phyloP scores from a whole-genome alignment of 2,113 vertebrate genomes.

The Halcyon senegalensis region DNA sequence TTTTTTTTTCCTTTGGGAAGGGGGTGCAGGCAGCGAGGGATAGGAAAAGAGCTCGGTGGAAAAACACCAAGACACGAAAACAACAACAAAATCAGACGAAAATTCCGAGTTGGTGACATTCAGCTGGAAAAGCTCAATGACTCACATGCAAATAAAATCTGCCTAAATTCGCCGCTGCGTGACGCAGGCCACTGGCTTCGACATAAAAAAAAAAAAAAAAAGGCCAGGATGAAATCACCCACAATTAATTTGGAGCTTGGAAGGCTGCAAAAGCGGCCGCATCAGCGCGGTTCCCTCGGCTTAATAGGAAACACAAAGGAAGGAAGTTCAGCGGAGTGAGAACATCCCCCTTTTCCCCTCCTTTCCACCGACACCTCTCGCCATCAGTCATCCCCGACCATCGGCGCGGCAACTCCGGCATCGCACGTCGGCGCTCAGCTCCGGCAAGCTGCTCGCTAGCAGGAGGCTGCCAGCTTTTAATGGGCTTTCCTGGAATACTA shows the following conservation, averaged over 20 bases:
- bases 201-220: conserved; percentile 28
- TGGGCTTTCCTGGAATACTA: conserved; percentile 56
- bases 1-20: neutral
- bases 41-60: conserved; percentile 68
- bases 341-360: conserved; percentile 49
- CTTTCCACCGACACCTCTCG: neutral
- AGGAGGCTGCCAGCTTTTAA: conserved; percentile 27
- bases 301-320: conserved; percentile 66
- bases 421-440: neutral
- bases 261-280: conserved; percentile 54
- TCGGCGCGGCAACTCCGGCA: neutral
- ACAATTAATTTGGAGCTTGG: conserved; percentile 61
- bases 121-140: conserved; percentile 81
- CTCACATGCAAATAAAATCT: conserved; percentile 82
- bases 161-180: conserved; percentile 71
- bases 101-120: conserved; percentile 84
- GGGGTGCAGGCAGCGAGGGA: neutral
- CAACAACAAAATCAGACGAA: conserved; percentile 80
- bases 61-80: conserved; percentile 79
- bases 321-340: conserved; percentile 36
- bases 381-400: neutral
- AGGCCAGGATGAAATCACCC: conserved; percentile 76
- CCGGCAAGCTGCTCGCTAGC: neutral
- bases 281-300: conserved; percentile 41
- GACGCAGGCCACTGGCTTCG: conserved; percentile 75